Conservation (phyloP, 2,888 invertebrate genomes). For the Halictus ligatus region DNA sequence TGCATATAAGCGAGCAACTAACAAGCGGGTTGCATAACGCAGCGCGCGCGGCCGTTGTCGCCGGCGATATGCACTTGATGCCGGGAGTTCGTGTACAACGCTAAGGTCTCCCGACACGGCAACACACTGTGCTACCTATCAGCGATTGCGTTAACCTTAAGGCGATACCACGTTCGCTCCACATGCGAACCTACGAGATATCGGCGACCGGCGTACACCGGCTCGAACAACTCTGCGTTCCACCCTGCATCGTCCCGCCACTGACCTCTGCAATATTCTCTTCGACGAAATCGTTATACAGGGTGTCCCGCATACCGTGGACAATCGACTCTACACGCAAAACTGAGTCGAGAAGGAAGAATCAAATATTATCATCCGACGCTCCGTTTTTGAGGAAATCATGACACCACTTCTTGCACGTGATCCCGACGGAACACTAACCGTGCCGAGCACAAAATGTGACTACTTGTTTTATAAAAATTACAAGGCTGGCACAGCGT, state of each 20-base stretch:
- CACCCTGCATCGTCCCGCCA: not conserved
- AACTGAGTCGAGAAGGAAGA: too few relatives aligned
- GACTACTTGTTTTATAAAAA: too few relatives aligned
- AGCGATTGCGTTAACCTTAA: slow-evolving; percentile 65
- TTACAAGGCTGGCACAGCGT: too few relatives aligned
- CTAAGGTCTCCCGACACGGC: slow-evolving; percentile 34
- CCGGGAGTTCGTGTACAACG: slow-evolving; percentile 41
- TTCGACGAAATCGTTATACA: not conserved
- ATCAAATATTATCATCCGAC: too few relatives aligned
- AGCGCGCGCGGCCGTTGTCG: slow-evolving; percentile 41
- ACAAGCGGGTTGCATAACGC: slow-evolving; percentile 75
- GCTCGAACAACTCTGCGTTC: not conserved
- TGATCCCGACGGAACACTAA: too few relatives aligned
- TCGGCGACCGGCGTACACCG: slow-evolving; percentile 26
- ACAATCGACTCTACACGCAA: too few relatives aligned
- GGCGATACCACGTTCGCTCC: slow-evolving; percentile 57
- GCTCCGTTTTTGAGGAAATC: too few relatives aligned
- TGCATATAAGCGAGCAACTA: slow-evolving; percentile 66
- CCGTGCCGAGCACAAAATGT: too few relatives aligned
- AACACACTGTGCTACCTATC: slow-evolving; percentile 57
- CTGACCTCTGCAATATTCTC: not conserved
- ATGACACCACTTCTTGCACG: too few relatives aligned
- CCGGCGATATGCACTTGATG: slow-evolving; percentile 67
- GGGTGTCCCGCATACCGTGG: not conserved
- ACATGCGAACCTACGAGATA: slow-evolving; percentile 44